Evolutionary conservation across 2,113 vertebrate genomes (phyloP), one percentile per base, ranked within the genome.

Genomic region (Grammomys surdaster): DNA sequence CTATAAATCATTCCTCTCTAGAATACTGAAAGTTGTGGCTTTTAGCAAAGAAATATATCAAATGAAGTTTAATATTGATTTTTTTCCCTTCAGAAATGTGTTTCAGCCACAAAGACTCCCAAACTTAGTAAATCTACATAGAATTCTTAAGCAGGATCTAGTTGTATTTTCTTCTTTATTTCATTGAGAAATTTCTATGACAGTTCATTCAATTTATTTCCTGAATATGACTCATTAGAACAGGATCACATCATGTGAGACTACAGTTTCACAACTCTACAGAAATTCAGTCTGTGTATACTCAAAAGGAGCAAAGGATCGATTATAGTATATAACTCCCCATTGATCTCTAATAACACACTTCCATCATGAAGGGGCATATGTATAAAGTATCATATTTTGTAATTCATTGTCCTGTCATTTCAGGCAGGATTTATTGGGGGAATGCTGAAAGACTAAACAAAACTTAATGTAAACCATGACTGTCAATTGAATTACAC

Each of bases 31-130:
- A 93, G n/a, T 90, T 97, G 87, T 89, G 56, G 33, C 80, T 97
- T 95, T 98, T 98, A 96, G 97, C 95, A 97, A 97, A 69, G 85
- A 97, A 97, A 98, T 77, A 97, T 43, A 96, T 93, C 92, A 94
- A 96, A 89, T n/a, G 88, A 58, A 95, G 91, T 95, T 97, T 97
- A 93, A 95, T 97, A 97, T 89, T 97, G 88, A 97, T 80, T 76
- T 82, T 93, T 90, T 54, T 12, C 1, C 90, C 43, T 91, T 97
- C 78, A 31, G 89, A 96, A 95, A 40, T 95, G 16, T 82, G 51
- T 95, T 97, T 94, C 96, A 95, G 89, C 73, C 89, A 84, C 88
- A 82, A 93, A n/a, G 75, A 65, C 10, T 43, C 56, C 43, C 76
- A 96, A 72, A 54, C 51, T 75, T 24, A 33, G 54, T 88, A 88